Conservation (phyloP, 1,140 invertebrate species). For the Acromyrmex echinatior region DNA sequence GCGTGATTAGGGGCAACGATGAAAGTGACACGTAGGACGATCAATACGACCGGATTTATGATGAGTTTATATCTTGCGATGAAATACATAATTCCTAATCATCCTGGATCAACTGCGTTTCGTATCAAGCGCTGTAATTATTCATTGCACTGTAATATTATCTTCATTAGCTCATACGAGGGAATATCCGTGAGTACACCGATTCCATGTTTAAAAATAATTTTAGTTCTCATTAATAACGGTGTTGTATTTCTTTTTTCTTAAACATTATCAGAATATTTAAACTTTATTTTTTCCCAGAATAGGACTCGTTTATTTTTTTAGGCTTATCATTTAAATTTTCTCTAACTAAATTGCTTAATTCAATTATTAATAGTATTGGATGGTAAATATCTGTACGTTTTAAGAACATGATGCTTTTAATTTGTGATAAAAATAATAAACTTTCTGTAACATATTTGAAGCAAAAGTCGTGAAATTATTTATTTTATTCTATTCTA, state of each 20-base stretch:
- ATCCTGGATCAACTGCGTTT: background rate
- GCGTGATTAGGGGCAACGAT: background rate
- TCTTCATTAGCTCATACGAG: background rate
- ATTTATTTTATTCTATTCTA: background rate
- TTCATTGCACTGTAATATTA: background rate
- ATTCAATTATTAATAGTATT: constrained; percentile 4
- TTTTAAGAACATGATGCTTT: background rate
- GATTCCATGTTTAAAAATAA: background rate
- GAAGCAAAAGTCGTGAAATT: background rate
- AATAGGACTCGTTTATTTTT: background rate
- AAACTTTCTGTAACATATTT: background rate
- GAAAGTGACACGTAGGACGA: constrained; percentile 10
- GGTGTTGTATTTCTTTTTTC: background rate
- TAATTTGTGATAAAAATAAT: background rate
- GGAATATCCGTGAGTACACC: background rate
- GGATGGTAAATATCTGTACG: background rate
- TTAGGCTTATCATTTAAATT: background rate
- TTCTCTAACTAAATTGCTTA: background rate
- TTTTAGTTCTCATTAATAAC: background rate
- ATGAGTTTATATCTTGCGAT: background rate
- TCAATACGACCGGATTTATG: constrained; percentile 20
- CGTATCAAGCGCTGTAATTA: background rate
- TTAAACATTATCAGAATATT: background rate
- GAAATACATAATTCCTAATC: background rate
- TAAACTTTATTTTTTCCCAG: background rate